phyloP scores from a whole-genome alignment of 2,888 invertebrate species.

The Drosophila paramelanica region DNA sequence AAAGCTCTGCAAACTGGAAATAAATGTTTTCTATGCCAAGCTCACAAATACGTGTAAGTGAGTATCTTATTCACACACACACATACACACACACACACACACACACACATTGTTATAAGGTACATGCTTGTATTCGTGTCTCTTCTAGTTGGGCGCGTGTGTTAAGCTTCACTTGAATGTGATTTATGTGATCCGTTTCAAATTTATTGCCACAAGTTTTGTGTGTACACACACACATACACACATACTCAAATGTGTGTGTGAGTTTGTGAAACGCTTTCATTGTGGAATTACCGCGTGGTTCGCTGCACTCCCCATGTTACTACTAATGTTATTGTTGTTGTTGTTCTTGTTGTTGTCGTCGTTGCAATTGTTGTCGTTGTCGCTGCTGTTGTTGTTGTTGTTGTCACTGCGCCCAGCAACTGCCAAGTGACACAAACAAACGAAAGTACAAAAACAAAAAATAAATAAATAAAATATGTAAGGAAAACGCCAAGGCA shows the following conservation, averaged over 20 bases:
- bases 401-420: conserved; percentile 56
- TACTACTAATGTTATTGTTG: conserved; percentile 45
- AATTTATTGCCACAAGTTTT: conserved; percentile 83
- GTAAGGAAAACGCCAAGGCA: conserved; percentile 27
- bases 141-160: conserved; percentile 77
- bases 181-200: conserved; percentile 84
- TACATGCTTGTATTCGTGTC: conserved; percentile 50
- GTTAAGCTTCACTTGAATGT: conserved; percentile 83
- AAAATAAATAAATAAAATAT: conserved; percentile 9
- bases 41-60: conserved; percentile 14
- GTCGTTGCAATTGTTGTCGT: conserved; percentile 54
- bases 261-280: conserved; percentile 54
- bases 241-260: conserved; percentile 15
- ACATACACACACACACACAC: neutral
- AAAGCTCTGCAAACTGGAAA: conserved; percentile 22
- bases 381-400: conserved; percentile 31
- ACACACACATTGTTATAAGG: neutral
- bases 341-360: conserved; percentile 12
- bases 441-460: conserved; percentile 52
- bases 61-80: conserved; percentile 16
- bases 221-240: conserved; percentile 59
- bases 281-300: conserved; percentile 71
- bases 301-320: conserved; percentile 49
- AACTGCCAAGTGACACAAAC: conserved; percentile 70
- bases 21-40: conserved; percentile 50